Evolutionary conservation across 2,797 vertebrate species (phyloP).

Genomic region (Pantherophis vulpinus): DNA sequence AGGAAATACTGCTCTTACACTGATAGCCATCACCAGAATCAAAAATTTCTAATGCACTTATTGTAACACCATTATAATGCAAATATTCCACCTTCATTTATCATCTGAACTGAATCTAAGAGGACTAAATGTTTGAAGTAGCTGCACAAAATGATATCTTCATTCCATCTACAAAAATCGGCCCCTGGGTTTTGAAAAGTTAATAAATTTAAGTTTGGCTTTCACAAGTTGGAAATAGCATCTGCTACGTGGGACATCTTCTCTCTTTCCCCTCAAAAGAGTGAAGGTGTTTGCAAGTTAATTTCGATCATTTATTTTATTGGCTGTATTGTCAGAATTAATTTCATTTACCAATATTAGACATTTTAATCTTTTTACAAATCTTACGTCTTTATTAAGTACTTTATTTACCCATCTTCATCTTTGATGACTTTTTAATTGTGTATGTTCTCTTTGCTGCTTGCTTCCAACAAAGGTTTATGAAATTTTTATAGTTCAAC

Average conservation of each 20-base stretch:
- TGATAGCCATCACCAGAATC: neutral
- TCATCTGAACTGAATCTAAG: neutral
- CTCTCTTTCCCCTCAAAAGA: neutral
- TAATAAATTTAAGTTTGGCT: neutral
- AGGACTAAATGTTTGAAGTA: neutral
- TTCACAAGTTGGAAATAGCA: neutral
- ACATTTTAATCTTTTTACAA: neutral
- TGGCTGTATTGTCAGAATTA: neutral
- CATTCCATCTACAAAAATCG: neutral
- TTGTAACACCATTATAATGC: neutral
- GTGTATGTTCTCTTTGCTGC: too few relatives aligned
- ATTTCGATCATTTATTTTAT: neutral
- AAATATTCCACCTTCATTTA: neutral
- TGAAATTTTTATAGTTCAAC: too few relatives aligned
- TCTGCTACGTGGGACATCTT: neutral
- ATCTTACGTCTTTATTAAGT: too few relatives aligned
- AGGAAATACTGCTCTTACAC: neutral
- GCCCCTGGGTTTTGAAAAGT: neutral
- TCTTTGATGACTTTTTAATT: too few relatives aligned
- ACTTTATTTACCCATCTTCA: too few relatives aligned
- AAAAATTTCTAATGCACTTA: neutral
- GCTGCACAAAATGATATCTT: neutral
- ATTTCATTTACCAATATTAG: neutral
- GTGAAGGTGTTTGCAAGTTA: neutral
- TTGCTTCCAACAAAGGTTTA: too few relatives aligned